Evolutionary conservation across 2,888 invertebrate species (phyloP).

Genomic region (Epistrophella euchroma): DNA sequence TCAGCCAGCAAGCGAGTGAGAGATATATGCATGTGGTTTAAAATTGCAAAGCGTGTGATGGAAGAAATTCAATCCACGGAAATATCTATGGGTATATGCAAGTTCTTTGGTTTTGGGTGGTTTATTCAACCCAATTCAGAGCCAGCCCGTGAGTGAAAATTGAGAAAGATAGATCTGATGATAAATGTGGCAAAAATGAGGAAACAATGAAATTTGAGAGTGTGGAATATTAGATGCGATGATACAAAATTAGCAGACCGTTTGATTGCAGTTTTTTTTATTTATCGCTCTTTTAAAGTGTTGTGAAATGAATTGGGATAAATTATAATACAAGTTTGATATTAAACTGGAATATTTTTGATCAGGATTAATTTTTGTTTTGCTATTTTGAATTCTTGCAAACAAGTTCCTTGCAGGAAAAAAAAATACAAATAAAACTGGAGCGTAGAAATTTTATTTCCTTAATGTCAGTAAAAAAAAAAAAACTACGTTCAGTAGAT

Average conservation of each 20-base stretch:
- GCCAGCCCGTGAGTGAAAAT: conserved; percentile 15
- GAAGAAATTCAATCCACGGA: conserved; percentile 62
- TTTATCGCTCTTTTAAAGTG: conserved; percentile 7
- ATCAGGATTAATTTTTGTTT: conserved; percentile 34
- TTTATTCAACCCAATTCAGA: conserved; percentile 16
- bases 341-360: conserved; percentile 31
- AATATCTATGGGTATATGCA: conserved; percentile 27
- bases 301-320: background rate
- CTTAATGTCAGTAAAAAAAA: conserved; percentile 45
- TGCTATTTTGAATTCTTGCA: background rate
- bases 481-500: background rate
- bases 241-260: conserved; percentile 36
- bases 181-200: conserved; percentile 66
- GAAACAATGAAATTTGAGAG: conserved; percentile 66
- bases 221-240: conserved; percentile 1
- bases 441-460: conserved; percentile 21
- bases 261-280: conserved; percentile 30
- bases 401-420: background rate
- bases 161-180: conserved; percentile 54
- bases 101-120: conserved; percentile 56
- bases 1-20: background rate
- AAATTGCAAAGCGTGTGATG: conserved; percentile 42
- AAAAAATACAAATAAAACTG: background rate
- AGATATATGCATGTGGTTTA: conserved; percentile 17
- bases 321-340: background rate